Base-by-base conservation (phyloP, 64 coral and sea anemone species). In the Actinia equina region DNA sequence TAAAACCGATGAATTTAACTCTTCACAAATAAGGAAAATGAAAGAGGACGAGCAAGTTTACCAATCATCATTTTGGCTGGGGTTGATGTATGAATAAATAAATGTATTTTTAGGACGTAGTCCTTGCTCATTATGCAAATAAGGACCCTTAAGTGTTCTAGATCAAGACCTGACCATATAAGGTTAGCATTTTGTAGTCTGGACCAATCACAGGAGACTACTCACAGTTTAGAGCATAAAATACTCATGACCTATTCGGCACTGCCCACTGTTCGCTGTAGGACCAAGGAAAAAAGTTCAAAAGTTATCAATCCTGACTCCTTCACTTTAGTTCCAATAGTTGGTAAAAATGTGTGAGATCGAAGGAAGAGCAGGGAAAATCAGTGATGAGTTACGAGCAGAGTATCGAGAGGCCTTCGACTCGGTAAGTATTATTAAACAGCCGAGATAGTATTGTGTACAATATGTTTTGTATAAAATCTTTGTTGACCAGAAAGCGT, bases 371-470 rank as follows among this genome's bases (percentile, higher is more conserved):
- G 6, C 78, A 9, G 78, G 78, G 9, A 44, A 52, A 49, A 81
- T 81, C 22, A 18, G 17, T 20, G 17, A 58, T 60, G 89, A 90
- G 15, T 81, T 84, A 90, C 12, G 65, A 17, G 64, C 65, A 4
- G 82, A 85, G 9, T 77, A 85, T 90, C 82, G 83, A 17, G 89
- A 90, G 70, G 26, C 69, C 12, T 90, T 90, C 25, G 20, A 78
- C 7, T 45, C 83, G 70, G 89, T 90, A 61, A 89, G 52, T 81
- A 81, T 74, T 41, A 11, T 17, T 3, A 52, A n/a, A 81, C 78
- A 52, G 78, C 45, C 17, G 17, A 22, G 10, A 7, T 74, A 5
- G 13, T 52, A 49, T 81, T 22, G 49, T 81, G 78, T 81, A 81
- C 43, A 81, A 52, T 81, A 17, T 49, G 7, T 49, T 6, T 81